Evolutionary conservation across 2,113 vertebrate species (phyloP).

Genomic region (Hyperopisus bebe): DNA sequence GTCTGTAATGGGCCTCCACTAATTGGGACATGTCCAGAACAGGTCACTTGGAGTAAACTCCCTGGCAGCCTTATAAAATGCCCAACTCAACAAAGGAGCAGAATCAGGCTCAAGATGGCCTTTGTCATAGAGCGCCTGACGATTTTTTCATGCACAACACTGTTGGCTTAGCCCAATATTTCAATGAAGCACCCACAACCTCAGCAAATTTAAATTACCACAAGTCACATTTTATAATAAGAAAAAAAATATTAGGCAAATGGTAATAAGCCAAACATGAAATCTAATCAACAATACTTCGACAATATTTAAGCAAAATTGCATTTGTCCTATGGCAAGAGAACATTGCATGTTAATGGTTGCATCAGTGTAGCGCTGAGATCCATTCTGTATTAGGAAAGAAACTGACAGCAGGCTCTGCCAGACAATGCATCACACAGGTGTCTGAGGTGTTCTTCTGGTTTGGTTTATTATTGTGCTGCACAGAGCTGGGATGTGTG

Average conservation of each 20-base stretch:
- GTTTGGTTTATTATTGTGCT: not conserved
- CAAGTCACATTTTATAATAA: not conserved
- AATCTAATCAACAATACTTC: not conserved
- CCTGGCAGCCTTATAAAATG: not conserved
- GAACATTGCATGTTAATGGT: not conserved
- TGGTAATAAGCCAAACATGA: not conserved
- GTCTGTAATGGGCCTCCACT: not conserved
- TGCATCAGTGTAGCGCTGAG: not conserved
- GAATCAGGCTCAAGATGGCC: not conserved
- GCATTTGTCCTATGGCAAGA: not conserved
- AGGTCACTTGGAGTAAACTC: not conserved
- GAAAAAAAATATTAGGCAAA: not conserved
- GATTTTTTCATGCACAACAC: not conserved
- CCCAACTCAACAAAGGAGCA: not conserved
- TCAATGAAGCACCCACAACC: not conserved
- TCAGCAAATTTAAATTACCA: not conserved
- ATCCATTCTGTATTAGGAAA: not conserved
- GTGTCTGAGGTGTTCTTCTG: not conserved
- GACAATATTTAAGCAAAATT: not conserved
- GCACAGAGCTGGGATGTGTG: not conserved
- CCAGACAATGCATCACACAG: not conserved
- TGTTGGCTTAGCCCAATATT: not conserved
- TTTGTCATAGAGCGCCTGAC: not conserved
- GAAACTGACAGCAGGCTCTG: not conserved
- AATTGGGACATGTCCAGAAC: not conserved